These are phyloP conservation scores for Drosophila fuyamai DNA, from an alignment of 1,140 invertebrate species.

Conservation along the genomic window DNA sequence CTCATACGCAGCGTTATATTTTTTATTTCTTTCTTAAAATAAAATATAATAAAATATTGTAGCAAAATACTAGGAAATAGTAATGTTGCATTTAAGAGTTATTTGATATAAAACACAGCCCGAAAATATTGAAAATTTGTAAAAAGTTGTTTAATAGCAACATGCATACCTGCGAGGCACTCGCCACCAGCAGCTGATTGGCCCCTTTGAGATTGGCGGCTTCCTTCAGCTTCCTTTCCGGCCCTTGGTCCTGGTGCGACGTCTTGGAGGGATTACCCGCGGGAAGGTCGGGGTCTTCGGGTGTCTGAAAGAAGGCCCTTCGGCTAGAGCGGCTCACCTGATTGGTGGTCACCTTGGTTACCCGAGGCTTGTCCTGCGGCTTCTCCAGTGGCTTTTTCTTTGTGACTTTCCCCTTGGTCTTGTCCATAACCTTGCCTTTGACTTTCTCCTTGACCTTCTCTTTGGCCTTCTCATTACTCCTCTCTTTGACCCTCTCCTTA, in stretches of 20 bases:
- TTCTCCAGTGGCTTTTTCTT: background rate
- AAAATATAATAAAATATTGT: no score
- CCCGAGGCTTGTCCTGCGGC: background rate
- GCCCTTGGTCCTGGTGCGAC: background rate
- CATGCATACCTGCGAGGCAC: conserved; percentile 48
- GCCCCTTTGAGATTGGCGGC: background rate
- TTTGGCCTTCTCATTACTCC: no score
- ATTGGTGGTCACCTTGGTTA: conserved; percentile 1
- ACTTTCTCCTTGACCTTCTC: no score
- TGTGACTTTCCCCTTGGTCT: background rate
- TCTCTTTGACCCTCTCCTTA: no score
- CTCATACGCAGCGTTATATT: no score
- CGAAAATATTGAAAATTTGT: no score
- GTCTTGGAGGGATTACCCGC: background rate
- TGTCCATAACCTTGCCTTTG: background rate
- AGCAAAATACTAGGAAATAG: no score
- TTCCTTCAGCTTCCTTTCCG: background rate
- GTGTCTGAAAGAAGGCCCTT: conserved; percentile 1
- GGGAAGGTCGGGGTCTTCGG: background rate
- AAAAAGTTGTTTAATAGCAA: background rate
- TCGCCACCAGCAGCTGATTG: conserved; percentile 44
- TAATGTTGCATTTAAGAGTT: no score
- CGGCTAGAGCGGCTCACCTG: conserved; percentile 38
- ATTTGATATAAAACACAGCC: no score
- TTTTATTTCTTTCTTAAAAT: no score